Evolutionary conservation across 2,113 vertebrate species (phyloP).

Genomic region (Pelodiscus sinensis): DNA sequence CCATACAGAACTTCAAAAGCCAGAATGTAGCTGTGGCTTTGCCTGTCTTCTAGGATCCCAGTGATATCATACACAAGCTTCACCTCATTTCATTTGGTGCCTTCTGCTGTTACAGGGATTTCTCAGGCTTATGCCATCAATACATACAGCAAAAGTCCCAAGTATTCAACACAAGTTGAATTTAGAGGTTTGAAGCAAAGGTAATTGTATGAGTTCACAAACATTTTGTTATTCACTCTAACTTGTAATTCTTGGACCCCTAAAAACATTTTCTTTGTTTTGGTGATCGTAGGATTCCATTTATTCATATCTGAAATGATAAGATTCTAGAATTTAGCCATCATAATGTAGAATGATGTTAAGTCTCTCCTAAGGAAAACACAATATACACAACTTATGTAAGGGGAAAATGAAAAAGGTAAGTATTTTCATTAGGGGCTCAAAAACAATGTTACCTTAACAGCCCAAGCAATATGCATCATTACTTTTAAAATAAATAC

Average conservation of each 20-base stretch:
- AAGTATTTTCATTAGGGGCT: conserved; percentile 64
- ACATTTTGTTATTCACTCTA: neutral
- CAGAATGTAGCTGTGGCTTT: neutral
- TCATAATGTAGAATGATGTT: conserved; percentile 67
- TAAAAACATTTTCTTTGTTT: conserved; percentile 40
- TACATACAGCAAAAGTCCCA: neutral
- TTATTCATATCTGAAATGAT: conserved; percentile 53
- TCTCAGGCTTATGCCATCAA: neutral
- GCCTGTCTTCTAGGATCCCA: neutral
- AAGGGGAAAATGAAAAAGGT: neutral
- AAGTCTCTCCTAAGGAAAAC: conserved; percentile 67
- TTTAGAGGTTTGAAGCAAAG: neutral
- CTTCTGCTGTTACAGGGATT: neutral
- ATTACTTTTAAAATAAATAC: conserved; percentile 61
- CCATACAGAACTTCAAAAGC: neutral
- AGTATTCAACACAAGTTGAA: neutral
- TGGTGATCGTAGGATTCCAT: conserved; percentile 35
- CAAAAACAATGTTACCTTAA: conserved; percentile 66
- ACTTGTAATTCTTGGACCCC: neutral
- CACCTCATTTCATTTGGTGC: neutral
- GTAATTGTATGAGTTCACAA: neutral
- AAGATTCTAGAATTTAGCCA: conserved; percentile 57
- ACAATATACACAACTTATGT: conserved; percentile 65
- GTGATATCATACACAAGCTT: neutral
- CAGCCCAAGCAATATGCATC: conserved; percentile 46